Evolutionary conservation across 2,888 invertebrate genomes (phyloP), one percentile per base, ranked within the genome.

Genomic region (Deilephila porcellus): DNA sequence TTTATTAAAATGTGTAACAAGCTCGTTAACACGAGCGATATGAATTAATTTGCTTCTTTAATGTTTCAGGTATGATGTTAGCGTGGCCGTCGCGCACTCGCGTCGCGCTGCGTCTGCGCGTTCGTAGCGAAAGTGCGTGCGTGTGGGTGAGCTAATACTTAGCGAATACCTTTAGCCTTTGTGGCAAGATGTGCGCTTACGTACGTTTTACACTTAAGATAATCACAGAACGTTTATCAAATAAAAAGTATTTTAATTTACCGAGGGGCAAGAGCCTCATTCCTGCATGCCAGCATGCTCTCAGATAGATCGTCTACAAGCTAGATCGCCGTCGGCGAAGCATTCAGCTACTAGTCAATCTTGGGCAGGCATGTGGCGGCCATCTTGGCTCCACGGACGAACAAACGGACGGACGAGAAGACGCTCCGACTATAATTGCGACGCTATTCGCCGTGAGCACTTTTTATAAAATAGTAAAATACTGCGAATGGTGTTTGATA

Each of bases 311-410:
- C 86, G 86, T 83, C 85, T 87, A 73, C 85, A 86, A 82, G 87
- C 90, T 89, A 89, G 89, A 91, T 90, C 86, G 93, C 93, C 93
- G 86, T 86, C 89, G 93, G 93, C 93, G 79, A 89, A 87, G 87
- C 86, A 89, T 86, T 87, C 89, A 89, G 93, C 93, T 93, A 93
- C 92, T 91, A 94, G 93, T 93, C 93, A 93, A 93, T 93, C 92
- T 92, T 90, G 89, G 87, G 84, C 83, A 89, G 92, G 93, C 91
- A 94, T 91, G 93, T 89, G 88, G 90, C 90, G 86, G 92, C 91
- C 93, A 93, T 93, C 85, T 93, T 91, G 88, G 79, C 82, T 85
- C 77, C 80, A 81, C 80, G 83, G 81, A 82, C 82, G 82, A 88
- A 91, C 90, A 86, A 88, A 90, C 89, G 85, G 87, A 90, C 89